Evolutionary conservation across 2,797 vertebrate genomes (phyloP), one percentile per base, ranked within the genome.

Genomic region (Danio albolineatus): DNA sequence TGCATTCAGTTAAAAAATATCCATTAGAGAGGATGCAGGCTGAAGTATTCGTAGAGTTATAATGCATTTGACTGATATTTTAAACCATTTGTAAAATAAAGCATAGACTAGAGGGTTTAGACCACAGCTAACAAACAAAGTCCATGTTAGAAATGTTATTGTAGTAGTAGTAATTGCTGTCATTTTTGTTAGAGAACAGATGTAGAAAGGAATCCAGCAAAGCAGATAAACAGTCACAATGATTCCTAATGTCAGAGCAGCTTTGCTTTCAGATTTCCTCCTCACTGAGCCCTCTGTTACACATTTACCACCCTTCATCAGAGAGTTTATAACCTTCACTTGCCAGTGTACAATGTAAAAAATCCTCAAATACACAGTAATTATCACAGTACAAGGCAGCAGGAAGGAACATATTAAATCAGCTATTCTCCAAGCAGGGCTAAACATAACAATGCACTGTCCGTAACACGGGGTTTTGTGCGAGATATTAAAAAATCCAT

Each of bases 391-490:
- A 54, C 67, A 71, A 7, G 67, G 67, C 71, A 71, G 39, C 7
- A 71, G 5, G 6, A 71, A 39, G 10, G 49, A 19, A 7, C 49
- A 7, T 0, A 54, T n/a, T 0, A 54, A 17, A 19, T 71, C 67
- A 17, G 10, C 4, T 1, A 38, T 1, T 41, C 5, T 71, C 67
- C 67, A 71, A 4, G 28, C 49, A 54, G 36, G n/a, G 10, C 14
- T 71, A 19, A 71, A 38, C 14, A 54, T 4, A 17, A 71, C 36
- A 3, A 84, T 0, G 66, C 90, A 91, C 65, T 90, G 78, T 7
- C 88, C 85, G 0, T 79, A 13, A 78, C 89, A 90, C 71, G 12
- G 78, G 82, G 78, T 78, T 89, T 13, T 85, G 1, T 54, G 48
- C 79, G 66, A 28, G 1, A n/a, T 48, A 9, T 43, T 41, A 41